Conservation (phyloP, 2,113 vertebrate species). For the Plestiodon gilberti region DNA sequence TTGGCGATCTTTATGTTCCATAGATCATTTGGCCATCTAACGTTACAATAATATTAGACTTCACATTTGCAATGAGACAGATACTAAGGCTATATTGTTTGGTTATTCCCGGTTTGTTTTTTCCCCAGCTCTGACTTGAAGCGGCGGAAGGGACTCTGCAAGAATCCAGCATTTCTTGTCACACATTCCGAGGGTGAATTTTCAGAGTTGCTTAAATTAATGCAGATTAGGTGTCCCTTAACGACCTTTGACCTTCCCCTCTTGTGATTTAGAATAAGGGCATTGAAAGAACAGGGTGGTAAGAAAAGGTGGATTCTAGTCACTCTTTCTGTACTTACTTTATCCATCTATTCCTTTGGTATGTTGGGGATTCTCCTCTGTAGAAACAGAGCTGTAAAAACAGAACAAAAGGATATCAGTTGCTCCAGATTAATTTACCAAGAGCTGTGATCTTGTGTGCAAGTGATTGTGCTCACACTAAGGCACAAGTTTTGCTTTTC, state of each 20-base stretch:
- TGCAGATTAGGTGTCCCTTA: neutral
- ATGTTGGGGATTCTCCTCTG: neutral
- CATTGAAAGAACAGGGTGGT: neutral
- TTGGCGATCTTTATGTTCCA: neutral
- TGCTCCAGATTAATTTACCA: neutral
- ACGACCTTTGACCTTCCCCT: neutral
- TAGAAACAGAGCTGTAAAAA: too few relatives aligned
- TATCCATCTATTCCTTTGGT: neutral
- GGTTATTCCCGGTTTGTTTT: conserved; percentile 32
- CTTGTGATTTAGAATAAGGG: neutral
- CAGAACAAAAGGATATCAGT: neutral
- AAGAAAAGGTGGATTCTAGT: neutral
- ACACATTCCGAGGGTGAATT: neutral
- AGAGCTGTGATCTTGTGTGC: neutral
- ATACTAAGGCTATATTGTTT: conserved; percentile 18
- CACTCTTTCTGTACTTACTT: neutral
- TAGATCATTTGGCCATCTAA: conserved; percentile 23
- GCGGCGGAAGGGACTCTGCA: neutral
- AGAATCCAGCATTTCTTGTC: neutral
- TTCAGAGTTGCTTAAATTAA: neutral
- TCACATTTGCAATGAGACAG: fast-evolving
- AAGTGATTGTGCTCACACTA: neutral
- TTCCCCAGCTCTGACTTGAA: neutral
- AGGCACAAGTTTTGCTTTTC: neutral
- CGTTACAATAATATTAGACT: conserved; percentile 21